phyloP scores from a whole-genome alignment of 2,888 invertebrate genomes.

The Corythucha ciliata region DNA sequence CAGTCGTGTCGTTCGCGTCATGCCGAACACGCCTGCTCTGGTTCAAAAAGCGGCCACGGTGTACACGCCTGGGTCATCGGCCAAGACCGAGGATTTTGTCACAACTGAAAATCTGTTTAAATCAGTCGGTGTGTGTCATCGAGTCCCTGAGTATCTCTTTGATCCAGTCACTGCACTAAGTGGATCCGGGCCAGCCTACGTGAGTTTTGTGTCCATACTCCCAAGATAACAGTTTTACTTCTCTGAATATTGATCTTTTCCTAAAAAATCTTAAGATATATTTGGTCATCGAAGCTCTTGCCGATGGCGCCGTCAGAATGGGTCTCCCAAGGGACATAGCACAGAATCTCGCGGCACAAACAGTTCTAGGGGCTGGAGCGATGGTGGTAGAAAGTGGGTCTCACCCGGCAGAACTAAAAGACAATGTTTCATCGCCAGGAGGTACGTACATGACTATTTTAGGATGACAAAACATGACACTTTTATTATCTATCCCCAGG shows the following conservation, averaged over 20 bases:
- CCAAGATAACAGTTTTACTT: neutral
- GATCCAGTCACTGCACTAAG: conserved; percentile 89
- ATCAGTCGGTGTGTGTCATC: conserved; percentile 79
- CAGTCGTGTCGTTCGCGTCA: conserved; percentile 75
- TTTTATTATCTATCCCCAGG: conserved; percentile 40
- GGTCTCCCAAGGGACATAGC: conserved; percentile 84
- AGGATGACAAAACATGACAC: neutral
- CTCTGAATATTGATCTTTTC: neutral
- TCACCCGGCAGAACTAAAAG: conserved; percentile 84
- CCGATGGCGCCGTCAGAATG: conserved; percentile 92
- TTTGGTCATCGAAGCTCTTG: conserved; percentile 84
- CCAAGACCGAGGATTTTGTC: conserved; percentile 49
- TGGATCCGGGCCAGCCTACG: conserved; percentile 94
- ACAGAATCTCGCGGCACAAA: conserved; percentile 78
- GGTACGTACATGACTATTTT: conserved; percentile 43
- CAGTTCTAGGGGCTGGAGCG: conserved; percentile 79
- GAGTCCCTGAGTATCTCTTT: conserved; percentile 74
- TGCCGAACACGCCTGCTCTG: conserved; percentile 88
- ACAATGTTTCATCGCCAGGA: conserved; percentile 91
- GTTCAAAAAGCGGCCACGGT: conserved; percentile 79
- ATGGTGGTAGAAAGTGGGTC: conserved; percentile 71
- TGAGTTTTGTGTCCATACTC: conserved; percentile 44
- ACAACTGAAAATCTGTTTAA: conserved; percentile 58
- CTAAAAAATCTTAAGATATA: conserved; percentile 51
- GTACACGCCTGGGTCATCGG: conserved; percentile 60